Evolutionary conservation across 2,888 invertebrate genomes (phyloP).

Genomic region (Dorcus hopei): DNA sequence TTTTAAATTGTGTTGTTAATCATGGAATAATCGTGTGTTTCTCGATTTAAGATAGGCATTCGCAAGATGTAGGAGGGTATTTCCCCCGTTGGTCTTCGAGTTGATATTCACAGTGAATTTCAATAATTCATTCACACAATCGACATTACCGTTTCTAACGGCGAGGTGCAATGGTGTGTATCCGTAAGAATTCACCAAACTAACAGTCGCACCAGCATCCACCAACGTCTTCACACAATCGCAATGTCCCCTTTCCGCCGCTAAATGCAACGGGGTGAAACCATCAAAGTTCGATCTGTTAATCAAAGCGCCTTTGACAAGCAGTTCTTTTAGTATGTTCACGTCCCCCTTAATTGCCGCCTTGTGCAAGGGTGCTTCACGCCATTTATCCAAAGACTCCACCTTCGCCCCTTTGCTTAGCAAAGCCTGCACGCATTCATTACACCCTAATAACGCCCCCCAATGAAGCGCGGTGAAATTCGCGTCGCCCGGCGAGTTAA

Average conservation of each 20-base stretch:
- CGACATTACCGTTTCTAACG: neutral
- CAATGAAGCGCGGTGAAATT: too few relatives aligned
- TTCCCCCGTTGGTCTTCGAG: too few relatives aligned
- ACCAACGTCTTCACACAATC: neutral
- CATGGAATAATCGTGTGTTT: too few relatives aligned
- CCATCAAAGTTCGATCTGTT: neutral
- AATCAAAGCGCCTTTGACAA: neutral
- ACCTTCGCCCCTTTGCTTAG: neutral
- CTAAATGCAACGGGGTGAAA: neutral
- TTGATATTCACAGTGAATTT: too few relatives aligned
- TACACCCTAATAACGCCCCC: too few relatives aligned
- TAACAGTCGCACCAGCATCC: neutral
- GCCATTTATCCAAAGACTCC: neutral
- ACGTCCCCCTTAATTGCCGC: neutral
- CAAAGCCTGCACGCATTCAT: neutral
- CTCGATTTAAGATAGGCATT: too few relatives aligned
- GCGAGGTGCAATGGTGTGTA: neutral
- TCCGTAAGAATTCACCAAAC: neutral
- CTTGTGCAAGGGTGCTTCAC: neutral
- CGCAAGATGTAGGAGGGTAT: too few relatives aligned
- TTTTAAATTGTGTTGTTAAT: too few relatives aligned
- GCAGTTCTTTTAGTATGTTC: neutral
- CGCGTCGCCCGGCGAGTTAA: too few relatives aligned
- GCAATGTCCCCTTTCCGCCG: neutral
- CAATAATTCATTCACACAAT: too few relatives aligned